Conservation (phyloP, 2,888 invertebrate genomes). For the Drosophila nr. medialis region DNA sequence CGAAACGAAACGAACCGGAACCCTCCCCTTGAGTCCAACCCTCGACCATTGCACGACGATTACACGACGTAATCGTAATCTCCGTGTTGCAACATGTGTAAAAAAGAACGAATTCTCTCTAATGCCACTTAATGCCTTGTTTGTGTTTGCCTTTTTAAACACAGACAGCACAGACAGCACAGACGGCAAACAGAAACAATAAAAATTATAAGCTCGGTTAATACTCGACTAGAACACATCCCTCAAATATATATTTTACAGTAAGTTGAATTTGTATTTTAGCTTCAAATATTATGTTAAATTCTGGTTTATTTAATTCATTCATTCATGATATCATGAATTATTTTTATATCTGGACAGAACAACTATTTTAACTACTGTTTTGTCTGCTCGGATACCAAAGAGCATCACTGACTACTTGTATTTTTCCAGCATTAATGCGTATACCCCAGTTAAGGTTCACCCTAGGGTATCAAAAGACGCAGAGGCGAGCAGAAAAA, state of each 20-base stretch:
- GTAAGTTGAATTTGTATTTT: not conserved
- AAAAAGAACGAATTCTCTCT: conserved; percentile 75
- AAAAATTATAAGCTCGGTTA: not conserved
- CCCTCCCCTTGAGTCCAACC: conserved; percentile 22
- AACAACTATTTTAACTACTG: not conserved
- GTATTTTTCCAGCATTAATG: not conserved
- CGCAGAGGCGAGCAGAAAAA: not conserved
- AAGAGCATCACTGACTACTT: not conserved
- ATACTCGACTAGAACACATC: conserved; percentile 5
- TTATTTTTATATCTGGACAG: not conserved
- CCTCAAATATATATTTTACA: conserved; percentile 2
- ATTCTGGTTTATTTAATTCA: not conserved
- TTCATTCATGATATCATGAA: not conserved
- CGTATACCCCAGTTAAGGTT: not conserved
- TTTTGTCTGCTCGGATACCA: not conserved
- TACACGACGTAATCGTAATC: conserved; percentile 83
- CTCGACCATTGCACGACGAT: conserved; percentile 55
- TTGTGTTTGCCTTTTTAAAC: conserved; percentile 83
- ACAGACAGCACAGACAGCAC: conserved; percentile 31
- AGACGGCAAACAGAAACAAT: conserved; percentile 10
- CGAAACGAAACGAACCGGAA: conserved; percentile 1
- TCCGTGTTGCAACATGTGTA: conserved; percentile 83
- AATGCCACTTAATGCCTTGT: conserved; percentile 82
- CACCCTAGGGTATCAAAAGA: conserved; percentile 22
- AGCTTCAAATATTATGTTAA: not conserved